Base-by-base conservation (phyloP, 1,140 invertebrate species). In the Euborellia annulipes region DNA sequence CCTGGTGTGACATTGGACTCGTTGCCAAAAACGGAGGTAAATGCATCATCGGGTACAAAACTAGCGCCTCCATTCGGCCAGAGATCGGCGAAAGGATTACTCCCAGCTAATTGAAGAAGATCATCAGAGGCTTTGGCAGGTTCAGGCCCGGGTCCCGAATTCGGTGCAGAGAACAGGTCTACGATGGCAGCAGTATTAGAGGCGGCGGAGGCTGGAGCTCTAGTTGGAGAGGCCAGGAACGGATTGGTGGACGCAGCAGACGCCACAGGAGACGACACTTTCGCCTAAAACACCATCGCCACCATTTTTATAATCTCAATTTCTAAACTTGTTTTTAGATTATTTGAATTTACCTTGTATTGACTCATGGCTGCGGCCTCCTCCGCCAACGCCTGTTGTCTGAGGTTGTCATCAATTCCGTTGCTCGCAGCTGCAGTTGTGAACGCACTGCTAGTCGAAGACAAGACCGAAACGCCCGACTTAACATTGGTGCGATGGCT, bases 321-420 rank as follows among this genome's bases (percentile, higher is more conserved):
- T n/a, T n/a, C n/a, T n/a, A n/a, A n/a, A n/a, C n/a, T n/a, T n/a
- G n/a, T n/a, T n/a, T n/a, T n/a, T n/a, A n/a, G n/a, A n/a, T n/a
- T n/a, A n/a, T n/a, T n/a, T n/a, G n/a, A n/a, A n/a, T n/a, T n/a
- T n/a, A 92, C 90, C 78, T 93, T 95, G 57, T 93, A 87, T 61
- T 93, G 86, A 66, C 89, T 92, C 71, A 96, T 82, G 23, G 83
- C 84, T 21, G 87, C 86, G 63, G 93, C 89, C 66, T 96, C 92
- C 62, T 97, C 92, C 38, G 91, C 91, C 21, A 96, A 66, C 23
- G 82, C 86, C 61, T 87, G 80, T 55, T 85, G 79, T 56, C 84
- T 82, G 2, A 91, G 65, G 45, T 76, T 78, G 54, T 94, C 90
- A 54, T 91, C 86, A 49, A 87, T 82, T 50, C 76, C 69, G 55